Base-by-base conservation (phyloP, 2,888 invertebrate species). In the Cataglyphis altisquamis region DNA sequence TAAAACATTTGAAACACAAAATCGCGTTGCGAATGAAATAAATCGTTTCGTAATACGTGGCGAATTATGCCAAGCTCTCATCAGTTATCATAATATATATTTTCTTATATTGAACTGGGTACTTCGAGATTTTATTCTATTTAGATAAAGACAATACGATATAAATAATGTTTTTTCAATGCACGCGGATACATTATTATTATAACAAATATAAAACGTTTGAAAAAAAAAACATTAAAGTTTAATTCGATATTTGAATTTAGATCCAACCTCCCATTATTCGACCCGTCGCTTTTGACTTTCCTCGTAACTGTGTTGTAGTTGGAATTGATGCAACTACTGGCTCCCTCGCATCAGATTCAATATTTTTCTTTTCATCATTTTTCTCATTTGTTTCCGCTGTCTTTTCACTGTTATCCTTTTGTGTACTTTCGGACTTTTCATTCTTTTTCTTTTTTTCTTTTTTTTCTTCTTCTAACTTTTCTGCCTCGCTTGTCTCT, bases 241-340 rank as follows among this genome's bases (percentile, higher is more conserved):
- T 73, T 41, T n/a, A 41, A 45, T 60, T 60, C 39, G 18, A 39
- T 72, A 39, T 57, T 72, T 39, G 25, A 72, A 32, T 12, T 52
- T 96, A 97, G 78, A 97, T 95, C 97, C 97, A 97, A 1, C 97
- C 97, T 21, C 97, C 96, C 85, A 97, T 96, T 87, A 97, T 95
- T 94, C 96, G 96, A 0, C 97, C 97, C 0, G 97, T 97, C 0
- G 97, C 96, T 92, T 96, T 97, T 3, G 97, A 97, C 92, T 96
- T 97, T 15, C 97, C 97, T 32, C 94, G 90, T 32, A 93, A 91
- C 90, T 95, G 95, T 83, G 96, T 96, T 83, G 96, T 96, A 48
- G 95, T 95, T 64, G 95, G 95, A 0, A 95, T 94, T 8, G 95
- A 94, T 18, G 95, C 41, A 15, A 84, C 62, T 73, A 86, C 87